Percentiles rank a stretch among this genome's conserved stretches.
Evolutionary conservation across 2,797 vertebrate species (phyloP).

Genomic region (Hypotaenidia okinawae): DNA sequence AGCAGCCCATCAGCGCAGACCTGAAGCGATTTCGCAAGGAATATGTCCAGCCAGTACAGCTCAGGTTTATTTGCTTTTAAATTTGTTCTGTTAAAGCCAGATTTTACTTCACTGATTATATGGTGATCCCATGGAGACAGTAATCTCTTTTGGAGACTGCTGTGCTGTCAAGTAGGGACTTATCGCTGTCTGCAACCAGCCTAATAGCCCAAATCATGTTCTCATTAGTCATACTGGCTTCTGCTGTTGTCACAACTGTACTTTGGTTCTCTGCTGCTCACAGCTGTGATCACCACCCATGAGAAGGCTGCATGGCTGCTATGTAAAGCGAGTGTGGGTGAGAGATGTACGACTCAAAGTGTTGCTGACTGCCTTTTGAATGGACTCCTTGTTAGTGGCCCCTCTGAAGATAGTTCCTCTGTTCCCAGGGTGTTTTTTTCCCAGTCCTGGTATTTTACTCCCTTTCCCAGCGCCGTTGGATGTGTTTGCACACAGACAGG

Average conservation of each 20-base stretch:
- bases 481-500: constrained; percentile 24
- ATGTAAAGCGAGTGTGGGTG: not conserved
- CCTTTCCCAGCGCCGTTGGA: not conserved
- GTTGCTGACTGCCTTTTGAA: not conserved
- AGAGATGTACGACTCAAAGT: not conserved
- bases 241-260: not conserved
- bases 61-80: constrained; percentile 82
- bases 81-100: not conserved
- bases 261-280: not conserved
- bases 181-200: not conserved
- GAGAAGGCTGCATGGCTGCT: not conserved
- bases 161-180: not conserved
- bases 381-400: constrained; percentile 7
- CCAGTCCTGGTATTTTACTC: not conserved
- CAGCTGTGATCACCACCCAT: not conserved
- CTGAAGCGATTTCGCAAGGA: constrained; percentile 96
- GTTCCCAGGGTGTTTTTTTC: not conserved
- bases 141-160: not conserved
- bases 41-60: constrained; percentile 97
- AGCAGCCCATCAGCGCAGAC: constrained; percentile 93
- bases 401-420: not conserved
- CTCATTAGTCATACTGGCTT: not conserved
- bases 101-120: not conserved
- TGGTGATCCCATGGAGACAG: not conserved
- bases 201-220: not conserved